Evolutionary conservation across 64 coral and sea anemone species (phyloP).

Genomic region (Actinia tenebrosa): DNA sequence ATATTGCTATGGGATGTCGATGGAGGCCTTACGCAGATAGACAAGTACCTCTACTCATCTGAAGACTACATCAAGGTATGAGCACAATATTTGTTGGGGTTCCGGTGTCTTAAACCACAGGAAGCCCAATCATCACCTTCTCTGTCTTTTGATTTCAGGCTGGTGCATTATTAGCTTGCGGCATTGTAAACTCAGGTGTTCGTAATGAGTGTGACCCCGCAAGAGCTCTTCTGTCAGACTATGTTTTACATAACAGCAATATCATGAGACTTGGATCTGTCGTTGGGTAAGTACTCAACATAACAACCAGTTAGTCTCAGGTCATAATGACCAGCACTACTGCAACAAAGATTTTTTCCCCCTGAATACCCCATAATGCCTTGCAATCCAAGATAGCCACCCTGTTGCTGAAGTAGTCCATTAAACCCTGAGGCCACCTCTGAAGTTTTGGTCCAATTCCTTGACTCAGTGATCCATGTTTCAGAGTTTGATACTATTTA

Average conservation of each 20-base stretch:
- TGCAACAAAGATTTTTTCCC: no score
- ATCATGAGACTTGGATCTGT: constrained; percentile 96
- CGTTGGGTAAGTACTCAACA: constrained; percentile 66
- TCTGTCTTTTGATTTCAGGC: constrained; percentile 43
- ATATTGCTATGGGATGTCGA: constrained; percentile 98
- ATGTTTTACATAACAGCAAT: constrained; percentile 88
- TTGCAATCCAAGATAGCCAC: no score
- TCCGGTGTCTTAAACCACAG: not conserved
- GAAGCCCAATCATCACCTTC: not conserved
- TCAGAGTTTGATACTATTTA: no score
- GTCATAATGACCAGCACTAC: no score
- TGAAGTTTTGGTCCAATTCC: no score
- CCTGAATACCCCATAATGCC: no score
- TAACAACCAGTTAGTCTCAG: no score
- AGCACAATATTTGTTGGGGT: not conserved
- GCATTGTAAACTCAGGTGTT: constrained; percentile 97
- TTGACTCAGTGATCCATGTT: no score
- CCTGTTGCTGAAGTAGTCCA: no score
- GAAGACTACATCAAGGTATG: constrained; percentile 99
- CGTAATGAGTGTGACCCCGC: constrained; percentile 97
- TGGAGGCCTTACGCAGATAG: constrained; percentile 92
- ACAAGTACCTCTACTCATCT: constrained; percentile 95
- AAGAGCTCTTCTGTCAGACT: constrained; percentile 87
- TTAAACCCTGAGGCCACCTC: no score
- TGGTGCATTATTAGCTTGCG: constrained; percentile 90